phyloP scores from a whole-genome alignment of 2,797 vertebrate species.

The Aulostomus chinensis region DNA sequence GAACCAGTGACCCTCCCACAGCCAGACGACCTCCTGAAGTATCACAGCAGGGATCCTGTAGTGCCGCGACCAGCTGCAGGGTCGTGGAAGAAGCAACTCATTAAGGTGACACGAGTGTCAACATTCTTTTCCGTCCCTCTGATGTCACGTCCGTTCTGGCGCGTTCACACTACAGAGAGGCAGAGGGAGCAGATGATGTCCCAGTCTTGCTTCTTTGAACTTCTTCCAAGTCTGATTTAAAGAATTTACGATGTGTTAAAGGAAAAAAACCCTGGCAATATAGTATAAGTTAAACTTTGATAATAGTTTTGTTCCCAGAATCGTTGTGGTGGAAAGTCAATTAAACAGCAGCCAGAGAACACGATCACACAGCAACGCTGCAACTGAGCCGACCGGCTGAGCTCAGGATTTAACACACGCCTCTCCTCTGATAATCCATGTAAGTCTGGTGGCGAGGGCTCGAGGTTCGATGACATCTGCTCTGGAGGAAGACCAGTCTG shows the following conservation, averaged over 20 bases:
- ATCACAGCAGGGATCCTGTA: no score
- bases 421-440: conserved; percentile 60
- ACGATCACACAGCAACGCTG: conserved; percentile 36
- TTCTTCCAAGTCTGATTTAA: conserved; percentile 10
- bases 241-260: conserved; percentile 22
- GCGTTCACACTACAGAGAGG: no score
- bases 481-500: conserved; percentile 8
- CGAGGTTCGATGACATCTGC: conserved; percentile 50
- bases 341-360: conserved; percentile 58
- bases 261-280: no score
- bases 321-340: conserved; percentile 59
- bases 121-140: no score
- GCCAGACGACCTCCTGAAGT: no score
- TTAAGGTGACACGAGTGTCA: no score
- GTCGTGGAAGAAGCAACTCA: no score
- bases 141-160: no score
- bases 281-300: conserved; percentile 33
- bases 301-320: conserved; percentile 62
- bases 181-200: no score
- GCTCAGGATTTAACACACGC: conserved; percentile 59
- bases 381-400: conserved; percentile 50
- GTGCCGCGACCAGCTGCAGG: no score
- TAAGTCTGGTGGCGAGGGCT: conserved; percentile 36
- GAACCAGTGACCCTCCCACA: no score
- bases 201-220: no score